Evolutionary conservation across 2,113 vertebrate genomes (phyloP).

Genomic region (Dolichotis patagonum): DNA sequence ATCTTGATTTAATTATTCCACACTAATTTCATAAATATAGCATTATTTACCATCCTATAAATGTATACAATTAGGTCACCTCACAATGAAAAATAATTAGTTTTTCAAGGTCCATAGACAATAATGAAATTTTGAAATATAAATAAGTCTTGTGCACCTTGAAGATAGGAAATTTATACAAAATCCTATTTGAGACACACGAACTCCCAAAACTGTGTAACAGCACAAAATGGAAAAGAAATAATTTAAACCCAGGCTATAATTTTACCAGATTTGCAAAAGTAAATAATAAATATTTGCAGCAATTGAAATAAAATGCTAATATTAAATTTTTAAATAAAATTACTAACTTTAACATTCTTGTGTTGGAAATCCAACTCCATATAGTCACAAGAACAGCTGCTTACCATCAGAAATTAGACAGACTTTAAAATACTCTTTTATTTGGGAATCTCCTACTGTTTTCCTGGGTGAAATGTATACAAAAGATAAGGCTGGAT

Average conservation of each 20-base stretch:
- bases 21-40: neutral
- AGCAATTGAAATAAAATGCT: constrained; percentile 2
- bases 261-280: constrained; percentile 37
- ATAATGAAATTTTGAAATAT: neutral
- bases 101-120: neutral
- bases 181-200: neutral
- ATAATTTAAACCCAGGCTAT: neutral
- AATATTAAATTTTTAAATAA: constrained; percentile 29
- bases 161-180: neutral
- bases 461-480: neutral
- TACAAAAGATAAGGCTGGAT: neutral
- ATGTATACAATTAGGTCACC: neutral
- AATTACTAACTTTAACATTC: neutral
- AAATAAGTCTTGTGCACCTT: constrained; percentile 1
- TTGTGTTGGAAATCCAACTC: neutral
- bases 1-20: neutral
- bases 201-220: neutral
- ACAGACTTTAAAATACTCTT: neutral
- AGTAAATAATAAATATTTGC: neutral
- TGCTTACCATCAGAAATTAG: neutral
- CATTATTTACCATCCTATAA: neutral
- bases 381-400: neutral
- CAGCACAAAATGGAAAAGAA: neutral
- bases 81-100: neutral
- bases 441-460: neutral